Conservation (phyloP, 2,888 invertebrate genomes). For the Dusona sp. region DNA sequence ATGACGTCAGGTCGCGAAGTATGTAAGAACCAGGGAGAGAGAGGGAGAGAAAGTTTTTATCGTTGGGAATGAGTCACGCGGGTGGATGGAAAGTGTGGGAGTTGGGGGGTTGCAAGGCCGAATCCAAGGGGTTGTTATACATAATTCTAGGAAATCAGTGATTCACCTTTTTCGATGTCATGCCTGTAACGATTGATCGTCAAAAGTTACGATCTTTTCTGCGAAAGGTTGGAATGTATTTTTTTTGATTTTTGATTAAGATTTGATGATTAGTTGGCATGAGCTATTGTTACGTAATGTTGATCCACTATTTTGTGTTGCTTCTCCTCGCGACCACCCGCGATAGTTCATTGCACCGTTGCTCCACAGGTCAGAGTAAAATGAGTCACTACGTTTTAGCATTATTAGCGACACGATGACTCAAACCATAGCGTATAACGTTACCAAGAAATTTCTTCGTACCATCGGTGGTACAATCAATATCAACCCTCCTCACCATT, state of each 20-base stretch:
- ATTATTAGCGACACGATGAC: conserved; percentile 74
- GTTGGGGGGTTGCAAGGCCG: conserved; percentile 56
- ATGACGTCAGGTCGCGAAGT: conserved; percentile 50
- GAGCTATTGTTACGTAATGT: neutral
- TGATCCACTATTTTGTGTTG: neutral
- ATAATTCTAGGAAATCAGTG: conserved; percentile 69
- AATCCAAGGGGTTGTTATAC: conserved; percentile 53
- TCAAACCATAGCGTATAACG: conserved; percentile 77
- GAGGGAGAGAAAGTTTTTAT: conserved; percentile 26
- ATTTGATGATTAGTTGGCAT: too few species aligned
- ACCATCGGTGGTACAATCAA: conserved; percentile 59
- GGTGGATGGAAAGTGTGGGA: conserved; percentile 34
- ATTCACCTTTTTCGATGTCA: conserved; percentile 67
- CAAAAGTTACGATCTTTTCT: neutral
- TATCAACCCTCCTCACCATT: conserved; percentile 39
- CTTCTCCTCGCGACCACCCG: conserved; percentile 7
- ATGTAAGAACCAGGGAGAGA: neutral
- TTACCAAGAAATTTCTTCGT: conserved; percentile 68
- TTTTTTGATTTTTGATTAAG: neutral
- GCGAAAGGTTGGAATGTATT: neutral
- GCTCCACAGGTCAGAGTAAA: conserved; percentile 62
- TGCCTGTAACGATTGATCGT: neutral
- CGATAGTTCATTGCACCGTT: conserved; percentile 66
- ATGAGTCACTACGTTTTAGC: conserved; percentile 75
- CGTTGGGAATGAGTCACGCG: conserved; percentile 67